phyloP scores from a whole-genome alignment of 2,113 vertebrate species.

The Pachyramphus minor region DNA sequence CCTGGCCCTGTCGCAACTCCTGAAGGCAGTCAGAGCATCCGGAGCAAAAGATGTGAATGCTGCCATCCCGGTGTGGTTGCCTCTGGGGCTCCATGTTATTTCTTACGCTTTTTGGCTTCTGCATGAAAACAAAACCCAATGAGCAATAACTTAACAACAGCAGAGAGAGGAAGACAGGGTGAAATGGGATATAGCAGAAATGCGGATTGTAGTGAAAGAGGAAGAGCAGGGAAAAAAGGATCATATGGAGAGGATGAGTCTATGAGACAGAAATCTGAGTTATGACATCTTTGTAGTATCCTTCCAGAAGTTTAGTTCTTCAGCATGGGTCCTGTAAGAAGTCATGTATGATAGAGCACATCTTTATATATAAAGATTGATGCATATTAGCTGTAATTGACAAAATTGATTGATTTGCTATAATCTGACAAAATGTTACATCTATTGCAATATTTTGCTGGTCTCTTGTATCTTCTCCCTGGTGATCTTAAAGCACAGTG shows the following conservation, averaged over 20 bases:
- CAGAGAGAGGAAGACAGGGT: neutral
- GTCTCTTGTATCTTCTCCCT: neutral
- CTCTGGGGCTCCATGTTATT: neutral
- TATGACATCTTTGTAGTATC: neutral
- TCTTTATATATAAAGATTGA: neutral
- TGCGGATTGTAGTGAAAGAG: neutral
- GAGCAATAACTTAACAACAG: neutral
- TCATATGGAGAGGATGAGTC: neutral
- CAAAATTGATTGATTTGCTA: too few relatives aligned
- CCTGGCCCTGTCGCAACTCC: neutral
- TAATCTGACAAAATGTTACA: neutral
- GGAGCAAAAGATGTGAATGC: neutral
- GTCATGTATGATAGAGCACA: neutral
- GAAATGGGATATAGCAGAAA: neutral
- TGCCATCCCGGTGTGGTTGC: fast-evolving
- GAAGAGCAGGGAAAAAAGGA: neutral
- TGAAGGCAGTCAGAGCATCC: neutral
- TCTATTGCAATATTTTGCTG: neutral
- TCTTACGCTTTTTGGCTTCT: neutral
- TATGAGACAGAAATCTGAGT: neutral
- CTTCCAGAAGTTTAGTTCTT: neutral
- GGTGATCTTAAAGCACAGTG: neutral
- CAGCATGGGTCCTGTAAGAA: neutral
- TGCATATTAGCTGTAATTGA: too few relatives aligned
- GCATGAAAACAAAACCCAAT: neutral